Evolutionary conservation across 2,797 vertebrate genomes (phyloP).

Genomic region (Calcarius lapponicus): DNA sequence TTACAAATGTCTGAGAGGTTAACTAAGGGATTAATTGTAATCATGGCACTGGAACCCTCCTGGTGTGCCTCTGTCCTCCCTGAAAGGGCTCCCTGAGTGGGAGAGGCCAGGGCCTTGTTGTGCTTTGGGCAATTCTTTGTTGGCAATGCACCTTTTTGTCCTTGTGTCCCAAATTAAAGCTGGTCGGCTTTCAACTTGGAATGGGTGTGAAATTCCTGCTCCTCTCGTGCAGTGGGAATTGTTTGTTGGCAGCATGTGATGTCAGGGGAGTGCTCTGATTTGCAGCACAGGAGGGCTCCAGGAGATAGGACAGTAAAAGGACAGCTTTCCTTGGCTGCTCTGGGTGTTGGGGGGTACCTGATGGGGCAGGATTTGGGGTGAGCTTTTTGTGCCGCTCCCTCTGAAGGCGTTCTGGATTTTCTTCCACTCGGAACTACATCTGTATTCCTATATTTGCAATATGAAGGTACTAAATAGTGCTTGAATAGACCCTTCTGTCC

Average conservation of each 20-base stretch:
- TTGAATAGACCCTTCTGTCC: neutral
- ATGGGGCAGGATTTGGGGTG: neutral
- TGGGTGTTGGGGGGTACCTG: neutral
- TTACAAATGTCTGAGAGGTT: neutral
- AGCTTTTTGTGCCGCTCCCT: neutral
- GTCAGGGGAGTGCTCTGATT: neutral
- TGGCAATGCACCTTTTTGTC: neutral
- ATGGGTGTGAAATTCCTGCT: neutral
- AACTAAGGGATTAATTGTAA: conserved; percentile 5
- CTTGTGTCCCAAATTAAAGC: neutral
- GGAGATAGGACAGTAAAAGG: neutral
- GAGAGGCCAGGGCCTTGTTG: neutral
- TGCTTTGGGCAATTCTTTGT: neutral
- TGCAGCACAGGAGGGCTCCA: neutral
- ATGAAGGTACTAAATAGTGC: neutral
- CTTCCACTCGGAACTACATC: fast-evolving
- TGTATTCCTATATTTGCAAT: neutral
- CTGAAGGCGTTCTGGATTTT: neutral
- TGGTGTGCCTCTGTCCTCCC: neutral
- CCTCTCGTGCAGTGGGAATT: neutral
- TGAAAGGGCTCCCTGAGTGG: neutral
- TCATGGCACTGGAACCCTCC: neutral
- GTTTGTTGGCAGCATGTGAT: neutral
- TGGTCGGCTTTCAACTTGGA: neutral
- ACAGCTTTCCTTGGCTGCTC: neutral